A percentile compares a stretch with the other conserved stretches of the same genome.
Conservation (phyloP, 2,888 invertebrate species). For the Philhelius pedissequus region DNA sequence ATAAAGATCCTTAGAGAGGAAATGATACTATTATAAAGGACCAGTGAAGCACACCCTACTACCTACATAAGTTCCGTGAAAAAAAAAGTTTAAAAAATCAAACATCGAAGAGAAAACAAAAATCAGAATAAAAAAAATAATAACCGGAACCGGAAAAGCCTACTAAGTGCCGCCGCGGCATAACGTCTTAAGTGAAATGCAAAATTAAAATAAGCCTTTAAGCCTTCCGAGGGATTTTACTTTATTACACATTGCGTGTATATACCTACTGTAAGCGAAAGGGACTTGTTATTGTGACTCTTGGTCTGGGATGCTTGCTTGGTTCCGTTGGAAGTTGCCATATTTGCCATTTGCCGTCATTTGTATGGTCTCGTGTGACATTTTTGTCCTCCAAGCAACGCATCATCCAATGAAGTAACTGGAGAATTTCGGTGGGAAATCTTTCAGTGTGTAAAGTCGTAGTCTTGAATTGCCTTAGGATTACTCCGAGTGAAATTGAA, state of each 20-base stretch:
- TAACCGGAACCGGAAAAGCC: constrained; percentile 18
- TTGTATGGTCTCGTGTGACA: constrained; percentile 1
- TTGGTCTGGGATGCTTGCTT: constrained; percentile 4
- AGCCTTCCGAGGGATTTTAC: constrained; percentile 59
- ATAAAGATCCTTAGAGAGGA: constrained; percentile 32
- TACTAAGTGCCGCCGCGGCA: constrained; percentile 25
- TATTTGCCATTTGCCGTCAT: neutral
- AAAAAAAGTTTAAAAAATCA: neutral
- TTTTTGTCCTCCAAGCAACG: constrained; percentile 44
- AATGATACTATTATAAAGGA: constrained; percentile 14
- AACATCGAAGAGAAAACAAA: neutral
- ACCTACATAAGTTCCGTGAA: constrained; percentile 24
- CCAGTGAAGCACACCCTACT: constrained; percentile 6
- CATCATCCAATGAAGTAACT: constrained; percentile 23
- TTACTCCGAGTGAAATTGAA: constrained; percentile 71
- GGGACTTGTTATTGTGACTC: constrained; percentile 29
- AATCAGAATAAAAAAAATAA: neutral
- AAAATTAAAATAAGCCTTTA: constrained; percentile 66
- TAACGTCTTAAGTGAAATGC: constrained; percentile 58
- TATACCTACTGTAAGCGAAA: neutral
- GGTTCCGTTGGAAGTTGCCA: neutral
- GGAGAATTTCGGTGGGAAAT: neutral
- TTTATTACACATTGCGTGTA: constrained; percentile 56
- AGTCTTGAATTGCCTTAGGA: constrained; percentile 70
- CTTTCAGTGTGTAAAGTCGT: constrained; percentile 5